Evolutionary conservation across 1,140 invertebrate species (phyloP), one percentile per base, ranked within the genome.

Genomic region (Drosophila nigromelanica): DNA sequence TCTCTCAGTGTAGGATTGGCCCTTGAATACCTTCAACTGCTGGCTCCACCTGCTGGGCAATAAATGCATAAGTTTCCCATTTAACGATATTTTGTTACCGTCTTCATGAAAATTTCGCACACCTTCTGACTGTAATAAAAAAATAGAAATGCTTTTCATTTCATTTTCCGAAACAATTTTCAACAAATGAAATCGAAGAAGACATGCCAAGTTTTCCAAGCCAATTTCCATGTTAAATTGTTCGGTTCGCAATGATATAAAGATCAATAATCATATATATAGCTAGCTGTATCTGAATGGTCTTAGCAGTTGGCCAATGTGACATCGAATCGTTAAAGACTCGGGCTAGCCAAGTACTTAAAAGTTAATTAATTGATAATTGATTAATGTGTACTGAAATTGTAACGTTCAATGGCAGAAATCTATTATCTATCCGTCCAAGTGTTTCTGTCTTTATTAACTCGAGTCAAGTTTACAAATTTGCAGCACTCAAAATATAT

Each of bases 1-100:
- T 27, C 27, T 5, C 27, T 27, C 27, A 27, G 27, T 27, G 27
- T 27, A 27, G 0, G 24, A 27, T 27, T 27, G 24, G 24, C 30
- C 5, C 64, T 85, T 64, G 73, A 68, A 82, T 75, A 71, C 50
- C 69, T 33, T 63, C 11, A 37, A 63, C 42, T 52, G 74, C 18
- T 52, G 45, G 47, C 37, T 78, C 51, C 51, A 66, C 55, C 63
- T 68, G 50, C 12, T 37, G 39, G 64, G 64, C 83, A 87, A 87
- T 87, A 87, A 87, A 89, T 87, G 83, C 85, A 87, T 83, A 87
- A 87, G 83, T 89, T 89, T 83, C 2, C 66, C 66, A 79, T 89
- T 87, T 87, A 89, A 87, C 83, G 83, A 89, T 87, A 87, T 87
- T 87, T 79, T 89, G 82, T 87, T 87, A 76, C 39, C 79, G 73